Base-by-base conservation (phyloP, 2,888 invertebrate genomes). In the Hypercompe scribonia region DNA sequence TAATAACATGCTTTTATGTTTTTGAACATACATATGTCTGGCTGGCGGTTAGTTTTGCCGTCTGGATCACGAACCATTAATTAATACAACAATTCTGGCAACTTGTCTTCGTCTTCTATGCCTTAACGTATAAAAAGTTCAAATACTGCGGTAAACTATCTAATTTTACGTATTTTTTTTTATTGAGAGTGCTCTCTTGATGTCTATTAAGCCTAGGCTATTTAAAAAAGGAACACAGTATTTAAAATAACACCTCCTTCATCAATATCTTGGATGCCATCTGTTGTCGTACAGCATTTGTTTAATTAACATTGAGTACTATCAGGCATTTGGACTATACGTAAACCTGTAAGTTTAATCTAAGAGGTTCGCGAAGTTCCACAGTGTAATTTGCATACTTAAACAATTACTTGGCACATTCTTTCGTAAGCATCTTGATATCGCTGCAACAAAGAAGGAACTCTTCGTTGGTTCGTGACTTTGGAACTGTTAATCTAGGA, bases 361-460 rank as follows among this genome's bases (percentile, higher is more conserved):
- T 78, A 71, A 33, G 50, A 65, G 42, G 66, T 69, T 76, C 68
- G 70, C 65, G 76, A 72, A 75, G 72, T 76, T 76, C 71, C 73
- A 68, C 64, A 68, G 77, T 70, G 83, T 88, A 88, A 94, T 94
- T 94, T 94, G 91, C 94, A 94, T 94, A 93, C 83, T 91, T 92
- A 90, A 91, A 93, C 93, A 91, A 94, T 94, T 92, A 92, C 93
- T 85, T 86, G 89, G 86, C 86, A 90, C 92, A 92, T 94, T 93
- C 93, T 92, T 93, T 90, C 88, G 87, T 83, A 76, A 78, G 78
- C 77, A 87, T 87, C 85, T 86, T 80, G 84, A 86, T 87, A 83
- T 78, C 76, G 75, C 68, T 15, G 46, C 69, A 80, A 82, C 80
- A 84, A 84, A 82, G 80, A 77, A 80, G 71, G 74, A 78, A 77